Conservation (phyloP, 2,113 vertebrate species). For the Sphaerodactylus townsendi region DNA sequence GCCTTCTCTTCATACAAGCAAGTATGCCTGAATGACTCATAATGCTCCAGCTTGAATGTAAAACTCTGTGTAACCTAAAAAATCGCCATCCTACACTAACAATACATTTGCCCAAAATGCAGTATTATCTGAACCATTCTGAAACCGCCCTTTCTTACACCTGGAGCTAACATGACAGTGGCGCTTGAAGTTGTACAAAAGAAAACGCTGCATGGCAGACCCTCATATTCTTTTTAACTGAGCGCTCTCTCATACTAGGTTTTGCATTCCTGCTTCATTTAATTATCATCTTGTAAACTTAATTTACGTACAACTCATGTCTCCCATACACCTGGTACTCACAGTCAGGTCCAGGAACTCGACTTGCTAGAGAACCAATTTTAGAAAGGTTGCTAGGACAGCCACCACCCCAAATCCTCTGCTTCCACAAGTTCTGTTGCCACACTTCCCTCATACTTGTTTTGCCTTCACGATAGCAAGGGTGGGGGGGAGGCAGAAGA, state of each 20-base stretch:
- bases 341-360: not conserved
- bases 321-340: not conserved
- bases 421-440: no score
- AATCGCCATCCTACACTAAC: no score
- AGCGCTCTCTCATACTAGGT: not conserved
- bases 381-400: not conserved
- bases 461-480: not conserved
- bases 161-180: not conserved
- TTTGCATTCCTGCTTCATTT: not conserved
- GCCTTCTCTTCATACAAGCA: not conserved
- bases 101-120: not conserved
- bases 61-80: not conserved
- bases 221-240: not conserved
- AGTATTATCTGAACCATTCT: not conserved
- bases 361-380: not conserved
- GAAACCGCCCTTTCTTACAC: not conserved
- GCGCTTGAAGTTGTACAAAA: not conserved
- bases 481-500: not conserved
- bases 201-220: not conserved
- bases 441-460: not conserved
- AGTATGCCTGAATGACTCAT: not conserved
- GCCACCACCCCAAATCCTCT: not conserved
- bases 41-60: not conserved
- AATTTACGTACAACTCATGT: not conserved
- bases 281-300: not conserved